Evolutionary conservation across 2,797 vertebrate genomes (phyloP).

Genomic region (Oceanodroma leucorhoa): DNA sequence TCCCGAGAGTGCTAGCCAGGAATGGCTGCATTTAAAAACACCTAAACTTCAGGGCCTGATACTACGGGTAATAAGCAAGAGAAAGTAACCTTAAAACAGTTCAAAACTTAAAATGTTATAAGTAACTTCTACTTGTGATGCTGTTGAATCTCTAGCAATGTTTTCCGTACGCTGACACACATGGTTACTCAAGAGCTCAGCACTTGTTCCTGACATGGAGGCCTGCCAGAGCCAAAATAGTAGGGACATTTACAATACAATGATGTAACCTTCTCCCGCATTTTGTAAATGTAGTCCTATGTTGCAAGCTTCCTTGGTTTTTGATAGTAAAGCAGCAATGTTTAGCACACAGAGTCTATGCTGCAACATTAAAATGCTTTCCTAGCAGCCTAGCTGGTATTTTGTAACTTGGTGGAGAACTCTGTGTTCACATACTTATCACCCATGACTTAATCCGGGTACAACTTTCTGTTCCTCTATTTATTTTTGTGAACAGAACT

Average conservation of each 20-base stretch:
- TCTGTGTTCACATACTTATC: neutral
- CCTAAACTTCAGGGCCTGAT: neutral
- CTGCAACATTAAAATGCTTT: neutral
- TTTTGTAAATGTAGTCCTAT: slow-evolving; percentile 35
- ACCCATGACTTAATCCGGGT: neutral
- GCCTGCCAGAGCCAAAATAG: neutral
- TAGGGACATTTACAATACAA: neutral
- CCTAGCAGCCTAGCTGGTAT: slow-evolving; percentile 18
- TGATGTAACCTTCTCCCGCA: slow-evolving; percentile 52
- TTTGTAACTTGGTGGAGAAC: slow-evolving; percentile 19
- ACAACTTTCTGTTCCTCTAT: slow-evolving; percentile 49
- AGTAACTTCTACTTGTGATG: neutral
- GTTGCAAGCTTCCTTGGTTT: slow-evolving; percentile 45
- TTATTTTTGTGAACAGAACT: neutral
- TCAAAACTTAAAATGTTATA: neutral
- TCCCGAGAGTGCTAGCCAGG: neutral
- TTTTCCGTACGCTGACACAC: neutral
- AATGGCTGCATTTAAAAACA: neutral
- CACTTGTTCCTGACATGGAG: slow-evolving; percentile 19
- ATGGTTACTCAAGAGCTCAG: slow-evolving; percentile 43
- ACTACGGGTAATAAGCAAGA: neutral
- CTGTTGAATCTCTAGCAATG: neutral
- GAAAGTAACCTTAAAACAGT: neutral
- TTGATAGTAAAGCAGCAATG: neutral
- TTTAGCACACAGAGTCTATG: neutral